Evolutionary conservation across 2,113 vertebrate species (phyloP).

Genomic region (Oncorhynchus clarkii): DNA sequence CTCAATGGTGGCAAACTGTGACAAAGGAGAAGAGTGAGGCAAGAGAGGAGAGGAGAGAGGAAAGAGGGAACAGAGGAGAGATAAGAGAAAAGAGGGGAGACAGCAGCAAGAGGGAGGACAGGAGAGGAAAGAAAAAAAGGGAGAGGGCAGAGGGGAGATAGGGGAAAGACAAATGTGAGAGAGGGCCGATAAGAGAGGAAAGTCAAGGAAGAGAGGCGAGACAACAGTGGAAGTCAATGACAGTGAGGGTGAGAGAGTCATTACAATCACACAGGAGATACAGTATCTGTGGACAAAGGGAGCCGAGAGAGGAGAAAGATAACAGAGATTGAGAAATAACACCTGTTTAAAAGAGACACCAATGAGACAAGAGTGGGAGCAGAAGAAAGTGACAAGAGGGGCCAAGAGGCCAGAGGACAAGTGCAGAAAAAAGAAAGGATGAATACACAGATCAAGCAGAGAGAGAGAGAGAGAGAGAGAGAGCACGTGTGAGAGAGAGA

Average conservation of each 20-base stretch:
- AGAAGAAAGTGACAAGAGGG: background rate
- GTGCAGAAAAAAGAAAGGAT: background rate
- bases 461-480: background rate
- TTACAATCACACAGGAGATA: too few relatives aligned
- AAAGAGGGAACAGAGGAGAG: background rate
- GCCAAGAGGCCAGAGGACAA: constrained; percentile 11
- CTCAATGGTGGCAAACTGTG: constrained; percentile 96
- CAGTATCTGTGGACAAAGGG: background rate
- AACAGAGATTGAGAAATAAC: background rate
- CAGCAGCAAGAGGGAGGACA: background rate
- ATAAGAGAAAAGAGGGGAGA: background rate
- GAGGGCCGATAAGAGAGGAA: background rate
- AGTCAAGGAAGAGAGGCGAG: background rate
- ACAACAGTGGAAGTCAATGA: too few relatives aligned
- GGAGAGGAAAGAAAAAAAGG: background rate
- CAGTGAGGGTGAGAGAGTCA: background rate
- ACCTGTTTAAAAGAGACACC: background rate
- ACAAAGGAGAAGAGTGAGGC: background rate
- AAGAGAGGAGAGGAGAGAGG: background rate
- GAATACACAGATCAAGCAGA: background rate
- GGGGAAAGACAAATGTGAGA: background rate
- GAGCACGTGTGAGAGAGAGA: too few relatives aligned
- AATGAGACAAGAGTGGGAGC: background rate
- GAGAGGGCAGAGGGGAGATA: background rate
- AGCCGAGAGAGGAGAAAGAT: background rate